Conservation (phyloP, 2,113 vertebrate species). For the Speoplatyrhinus poulsoni region DNA sequence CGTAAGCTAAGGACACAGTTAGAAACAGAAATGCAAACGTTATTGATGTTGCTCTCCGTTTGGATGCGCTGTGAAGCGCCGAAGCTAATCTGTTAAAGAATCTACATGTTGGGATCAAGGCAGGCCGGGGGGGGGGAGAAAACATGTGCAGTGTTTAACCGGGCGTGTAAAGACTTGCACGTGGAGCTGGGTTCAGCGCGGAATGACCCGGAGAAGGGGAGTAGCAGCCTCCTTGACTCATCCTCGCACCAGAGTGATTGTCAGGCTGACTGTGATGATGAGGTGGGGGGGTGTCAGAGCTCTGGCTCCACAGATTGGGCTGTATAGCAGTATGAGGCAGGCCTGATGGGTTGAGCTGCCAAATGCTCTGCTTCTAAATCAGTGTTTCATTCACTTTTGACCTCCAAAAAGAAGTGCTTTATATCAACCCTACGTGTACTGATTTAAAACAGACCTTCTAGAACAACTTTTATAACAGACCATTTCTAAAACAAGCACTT, state of each 20-base stretch:
- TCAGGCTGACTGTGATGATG: constrained; percentile 41
- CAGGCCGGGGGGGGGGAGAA: background rate
- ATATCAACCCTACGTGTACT: too few relatives aligned
- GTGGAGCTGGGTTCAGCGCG: constrained; percentile 54
- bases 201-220: constrained; percentile 12
- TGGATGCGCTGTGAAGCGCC: background rate
- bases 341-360: background rate
- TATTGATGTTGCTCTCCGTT: background rate
- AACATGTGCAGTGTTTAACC: constrained; percentile 31
- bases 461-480: too few relatives aligned
- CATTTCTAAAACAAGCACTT: too few relatives aligned
- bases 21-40: background rate
- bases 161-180: constrained; percentile 3
- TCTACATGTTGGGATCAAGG: background rate
- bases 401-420: too few relatives aligned
- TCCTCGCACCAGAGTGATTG: constrained; percentile 27
- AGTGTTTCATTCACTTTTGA: too few relatives aligned
- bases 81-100: background rate
- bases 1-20: background rate
- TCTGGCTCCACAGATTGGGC: constrained; percentile 7
- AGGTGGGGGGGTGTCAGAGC: constrained; percentile 58
- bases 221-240: constrained; percentile 13
- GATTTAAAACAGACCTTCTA: too few relatives aligned
- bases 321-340: too few relatives aligned
- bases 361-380: background rate